Evolutionary conservation across 2,888 invertebrate genomes (phyloP), one percentile per base, ranked within the genome.

Genomic region (Xestia ashworthii): DNA sequence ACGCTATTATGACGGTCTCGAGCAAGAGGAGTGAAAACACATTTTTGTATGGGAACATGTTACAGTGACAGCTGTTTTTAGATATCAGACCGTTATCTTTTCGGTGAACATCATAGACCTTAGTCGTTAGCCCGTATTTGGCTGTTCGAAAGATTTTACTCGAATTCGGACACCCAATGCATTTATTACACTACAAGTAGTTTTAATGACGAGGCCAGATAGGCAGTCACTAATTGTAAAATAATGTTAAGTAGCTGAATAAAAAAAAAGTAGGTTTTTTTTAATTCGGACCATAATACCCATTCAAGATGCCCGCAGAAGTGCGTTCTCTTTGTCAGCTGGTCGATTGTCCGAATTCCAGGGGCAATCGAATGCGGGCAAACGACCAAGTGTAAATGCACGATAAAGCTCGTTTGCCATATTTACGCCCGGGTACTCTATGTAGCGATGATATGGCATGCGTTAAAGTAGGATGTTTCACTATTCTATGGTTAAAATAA

Each of bases 371-470:
- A 25, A 25, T 58, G 6, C 25, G 58, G 58, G 14, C 32, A 32
- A 60, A 32, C 8, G 25, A 32, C 60, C 32, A 16, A 60, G 8
- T 58, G 12, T 32, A 1, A 32, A 32, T 60, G 32, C 25, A 60
- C 32, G 8, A 16, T 60, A 60, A 65, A 65, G 14, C n/a, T n/a
- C 8, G 65, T 38, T 44, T 44, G 14, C 14, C n/a, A 65, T 65
- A 65, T 65, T 44, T 44, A 65, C 65, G 65, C 65, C 65, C 65
- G 16, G 1, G n/a, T 65, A n/a, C 65, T n/a, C 44, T n/a, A 65
- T 65, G n/a, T 44, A 14, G n/a, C n/a, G 44, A 44, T 65, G 14
- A 16, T 44, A 65, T 8, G 44, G 4, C n/a, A 44, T 65, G n/a
- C n/a, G 22, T 44, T n/a, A 1, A 64, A 38, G 12, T 38, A 22